Conservation (phyloP, 2,888 invertebrate species). For the Cataglyphis cursor region DNA sequence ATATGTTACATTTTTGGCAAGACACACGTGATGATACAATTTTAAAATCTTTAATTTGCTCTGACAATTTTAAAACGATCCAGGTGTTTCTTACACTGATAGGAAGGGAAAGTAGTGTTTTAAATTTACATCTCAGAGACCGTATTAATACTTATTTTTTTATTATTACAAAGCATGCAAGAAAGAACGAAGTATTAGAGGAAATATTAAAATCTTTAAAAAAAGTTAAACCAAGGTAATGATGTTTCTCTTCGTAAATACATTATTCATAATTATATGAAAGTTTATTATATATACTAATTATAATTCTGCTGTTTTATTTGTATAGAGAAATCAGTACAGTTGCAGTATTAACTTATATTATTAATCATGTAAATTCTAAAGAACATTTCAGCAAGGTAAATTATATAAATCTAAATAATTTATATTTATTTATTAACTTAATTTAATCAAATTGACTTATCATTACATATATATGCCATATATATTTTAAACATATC, state of each 20-base stretch:
- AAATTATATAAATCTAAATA: background rate
- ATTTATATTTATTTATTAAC: background rate
- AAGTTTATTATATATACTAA: background rate
- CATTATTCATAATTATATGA: background rate
- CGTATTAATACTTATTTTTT: background rate
- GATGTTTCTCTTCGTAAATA: background rate
- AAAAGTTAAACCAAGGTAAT: background rate
- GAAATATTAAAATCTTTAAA: background rate
- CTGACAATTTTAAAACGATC: background rate
- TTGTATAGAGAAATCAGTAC: background rate
- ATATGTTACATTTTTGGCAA: background rate
- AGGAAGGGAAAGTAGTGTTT: background rate
- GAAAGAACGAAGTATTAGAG: background rate
- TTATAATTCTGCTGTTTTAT: background rate
- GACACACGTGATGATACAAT: background rate
- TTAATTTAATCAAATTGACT: background rate
- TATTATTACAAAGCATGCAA: background rate
- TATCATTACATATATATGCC: no score
- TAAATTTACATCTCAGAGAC: background rate
- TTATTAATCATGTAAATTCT: background rate
- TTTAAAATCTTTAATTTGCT: background rate
- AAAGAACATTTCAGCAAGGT: background rate
- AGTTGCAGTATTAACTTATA: background rate
- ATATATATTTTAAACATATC: no score
- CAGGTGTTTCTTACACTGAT: rapidly evolving